Evolutionary conservation across 2,888 invertebrate genomes (phyloP).

Genomic region (Noctua fimbriata): DNA sequence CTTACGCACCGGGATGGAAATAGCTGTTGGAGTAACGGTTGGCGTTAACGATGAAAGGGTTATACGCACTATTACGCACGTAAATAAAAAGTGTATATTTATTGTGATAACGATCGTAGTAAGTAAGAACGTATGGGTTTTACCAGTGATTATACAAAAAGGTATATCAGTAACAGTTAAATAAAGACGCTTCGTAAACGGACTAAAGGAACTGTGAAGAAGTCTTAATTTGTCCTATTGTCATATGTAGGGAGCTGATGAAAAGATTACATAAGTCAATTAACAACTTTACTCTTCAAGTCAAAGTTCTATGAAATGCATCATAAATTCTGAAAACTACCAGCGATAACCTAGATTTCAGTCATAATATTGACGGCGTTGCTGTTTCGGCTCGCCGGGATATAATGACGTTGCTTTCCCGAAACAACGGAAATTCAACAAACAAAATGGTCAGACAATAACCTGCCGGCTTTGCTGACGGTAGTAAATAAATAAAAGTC

Average conservation of each 20-base stretch:
- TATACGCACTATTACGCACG: slow-evolving; percentile 49
- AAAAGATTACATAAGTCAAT: slow-evolving; percentile 7
- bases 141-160: slow-evolving; percentile 8
- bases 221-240: not conserved
- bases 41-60: slow-evolving; percentile 59
- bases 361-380: slow-evolving; percentile 48
- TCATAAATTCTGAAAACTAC: slow-evolving; percentile 46
- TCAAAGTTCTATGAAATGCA: slow-evolving; percentile 33
- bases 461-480: slow-evolving; percentile 73
- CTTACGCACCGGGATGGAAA: slow-evolving; percentile 51
- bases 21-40: slow-evolving; percentile 50
- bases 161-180: slow-evolving; percentile 9
- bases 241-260: not conserved
- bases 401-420: slow-evolving; percentile 75
- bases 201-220: not conserved
- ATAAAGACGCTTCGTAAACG: slow-evolving; percentile 1
- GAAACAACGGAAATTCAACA: slow-evolving; percentile 77
- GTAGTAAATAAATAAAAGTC: slow-evolving; percentile 71
- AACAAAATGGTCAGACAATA: slow-evolving; percentile 73
- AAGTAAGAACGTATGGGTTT: slow-evolving; percentile 20
- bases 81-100: slow-evolving; percentile 56
- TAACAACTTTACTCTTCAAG: slow-evolving; percentile 17
- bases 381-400: slow-evolving; percentile 42
- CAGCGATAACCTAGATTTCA: slow-evolving; percentile 56
- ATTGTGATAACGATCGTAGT: slow-evolving; percentile 47